phyloP scores from a whole-genome alignment of 2,797 vertebrate species.

The Ibycter americanus region DNA sequence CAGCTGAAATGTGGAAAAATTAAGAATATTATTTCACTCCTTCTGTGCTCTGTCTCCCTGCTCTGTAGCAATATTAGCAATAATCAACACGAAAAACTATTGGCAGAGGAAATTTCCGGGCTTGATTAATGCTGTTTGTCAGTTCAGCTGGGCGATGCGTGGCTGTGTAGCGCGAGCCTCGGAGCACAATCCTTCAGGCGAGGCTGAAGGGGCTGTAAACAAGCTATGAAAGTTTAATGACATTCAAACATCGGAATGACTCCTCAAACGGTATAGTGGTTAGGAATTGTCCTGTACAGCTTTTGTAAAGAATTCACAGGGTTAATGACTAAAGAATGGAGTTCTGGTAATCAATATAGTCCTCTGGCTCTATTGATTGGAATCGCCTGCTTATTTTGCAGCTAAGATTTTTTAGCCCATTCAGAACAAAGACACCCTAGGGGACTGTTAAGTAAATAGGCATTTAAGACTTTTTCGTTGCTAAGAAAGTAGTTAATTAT shows the following conservation, averaged over 20 bases:
- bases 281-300: conserved; percentile 61
- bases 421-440: conserved; percentile 87
- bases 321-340: conserved; percentile 85
- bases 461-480: conserved; percentile 83
- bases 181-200: neutral
- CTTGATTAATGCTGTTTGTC: conserved; percentile 50
- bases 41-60: neutral
- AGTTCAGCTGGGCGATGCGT: neutral
- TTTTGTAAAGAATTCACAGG: conserved; percentile 79
- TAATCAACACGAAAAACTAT: neutral
- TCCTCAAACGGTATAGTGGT: conserved; percentile 22
- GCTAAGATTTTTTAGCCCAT: conserved; percentile 83
- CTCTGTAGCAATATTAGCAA: neutral
- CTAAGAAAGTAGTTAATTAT: conserved; percentile 86
- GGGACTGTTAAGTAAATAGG: conserved; percentile 86
- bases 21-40: neutral
- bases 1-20: neutral
- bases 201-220: conserved; percentile 56
- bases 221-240: conserved; percentile 67
- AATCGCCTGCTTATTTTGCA: conserved; percentile 86
- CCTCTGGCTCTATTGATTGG: conserved; percentile 87
- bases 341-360: conserved; percentile 86
- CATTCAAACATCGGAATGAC: conserved; percentile 66
- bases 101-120: conserved; percentile 32
- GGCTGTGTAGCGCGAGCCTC: neutral